These are phyloP conservation scores for Cactoblastis cactorum DNA, from an alignment of 2,888 invertebrate genomes.

Conservation along the genomic window DNA sequence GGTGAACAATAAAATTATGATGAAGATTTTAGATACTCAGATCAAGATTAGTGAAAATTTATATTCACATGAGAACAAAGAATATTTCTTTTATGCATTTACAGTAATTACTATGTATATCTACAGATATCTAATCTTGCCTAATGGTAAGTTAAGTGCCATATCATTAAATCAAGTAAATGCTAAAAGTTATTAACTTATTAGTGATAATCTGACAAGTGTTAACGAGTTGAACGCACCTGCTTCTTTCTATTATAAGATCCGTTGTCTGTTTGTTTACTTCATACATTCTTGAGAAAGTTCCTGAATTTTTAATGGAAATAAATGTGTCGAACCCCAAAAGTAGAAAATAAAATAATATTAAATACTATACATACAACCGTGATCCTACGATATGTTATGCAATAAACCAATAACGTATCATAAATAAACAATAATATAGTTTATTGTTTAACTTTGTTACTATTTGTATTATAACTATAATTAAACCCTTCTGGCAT, in stretches of 20 bases:
- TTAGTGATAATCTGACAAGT: background rate
- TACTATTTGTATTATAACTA: too few relatives aligned
- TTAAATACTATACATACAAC: too few relatives aligned
- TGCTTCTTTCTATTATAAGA: background rate
- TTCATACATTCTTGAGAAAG: background rate
- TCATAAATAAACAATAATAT: background rate
- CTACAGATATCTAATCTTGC: background rate
- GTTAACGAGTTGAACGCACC: constrained; percentile 5
- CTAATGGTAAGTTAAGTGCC: background rate
- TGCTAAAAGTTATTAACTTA: background rate
- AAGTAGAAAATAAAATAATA: background rate
- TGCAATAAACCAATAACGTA: background rate
- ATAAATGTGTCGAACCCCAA: background rate
- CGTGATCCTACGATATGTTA: background rate
- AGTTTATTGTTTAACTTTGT: background rate
- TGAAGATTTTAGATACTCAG: background rate
- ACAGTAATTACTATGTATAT: background rate
- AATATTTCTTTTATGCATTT: background rate
- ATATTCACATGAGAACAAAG: background rate
- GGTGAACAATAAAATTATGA: background rate
- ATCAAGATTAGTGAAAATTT: constrained; percentile 1
- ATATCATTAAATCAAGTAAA: background rate
- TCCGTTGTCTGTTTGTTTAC: background rate
- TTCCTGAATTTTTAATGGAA: background rate
- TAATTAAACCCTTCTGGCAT: too few relatives aligned